phyloP scores from a whole-genome alignment of 2,113 vertebrate genomes.

The Lontra canadensis region DNA sequence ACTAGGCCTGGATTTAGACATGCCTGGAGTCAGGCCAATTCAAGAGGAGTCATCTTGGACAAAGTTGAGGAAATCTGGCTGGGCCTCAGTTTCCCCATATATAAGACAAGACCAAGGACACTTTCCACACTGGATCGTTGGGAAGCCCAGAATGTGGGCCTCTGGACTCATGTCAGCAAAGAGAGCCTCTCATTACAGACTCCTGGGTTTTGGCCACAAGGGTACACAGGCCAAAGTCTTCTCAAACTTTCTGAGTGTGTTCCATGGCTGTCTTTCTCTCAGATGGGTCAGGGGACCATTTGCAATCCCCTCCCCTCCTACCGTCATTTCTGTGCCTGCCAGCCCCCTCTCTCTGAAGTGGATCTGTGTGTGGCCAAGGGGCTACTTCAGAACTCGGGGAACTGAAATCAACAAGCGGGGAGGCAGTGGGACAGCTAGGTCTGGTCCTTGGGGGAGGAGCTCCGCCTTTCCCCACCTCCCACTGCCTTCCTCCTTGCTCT shows the following conservation, averaged over 20 bases:
- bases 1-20: neutral
- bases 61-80: neutral
- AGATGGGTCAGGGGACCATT: neutral
- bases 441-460: neutral
- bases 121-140: neutral
- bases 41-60: neutral
- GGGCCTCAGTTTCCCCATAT: neutral
- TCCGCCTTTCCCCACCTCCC: too few relatives aligned
- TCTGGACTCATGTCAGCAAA: neutral
- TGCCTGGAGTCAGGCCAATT: neutral
- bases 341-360: neutral
- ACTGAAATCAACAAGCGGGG: neutral
- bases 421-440: neutral
- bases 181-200: neutral
- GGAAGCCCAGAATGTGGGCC: neutral
- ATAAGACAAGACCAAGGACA: neutral
- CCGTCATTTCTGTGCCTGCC: neutral
- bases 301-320: neutral
- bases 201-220: neutral
- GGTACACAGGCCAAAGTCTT: rapidly evolving
- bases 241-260: neutral
- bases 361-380: neutral
- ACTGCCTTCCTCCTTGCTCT: neutral
- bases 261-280: neutral
- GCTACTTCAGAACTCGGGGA: neutral